Conservation (phyloP, 2,888 invertebrate genomes). For the Dryomyza anilis region DNA sequence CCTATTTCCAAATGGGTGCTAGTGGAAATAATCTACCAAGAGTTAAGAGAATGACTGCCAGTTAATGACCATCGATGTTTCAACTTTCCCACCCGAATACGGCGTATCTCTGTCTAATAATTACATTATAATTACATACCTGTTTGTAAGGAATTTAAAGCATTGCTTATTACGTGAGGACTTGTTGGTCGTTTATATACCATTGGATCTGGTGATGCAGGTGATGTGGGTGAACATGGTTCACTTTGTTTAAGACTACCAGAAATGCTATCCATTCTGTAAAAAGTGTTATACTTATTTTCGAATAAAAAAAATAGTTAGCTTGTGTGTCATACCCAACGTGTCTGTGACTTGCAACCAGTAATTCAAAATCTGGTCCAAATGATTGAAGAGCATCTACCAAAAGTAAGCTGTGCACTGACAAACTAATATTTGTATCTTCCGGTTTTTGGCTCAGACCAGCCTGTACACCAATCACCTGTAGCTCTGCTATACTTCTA, state of each 20-base stretch:
- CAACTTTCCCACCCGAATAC: no score
- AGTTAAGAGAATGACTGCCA: no score
- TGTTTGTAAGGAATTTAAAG: slow-evolving; percentile 63
- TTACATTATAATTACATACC: no score
- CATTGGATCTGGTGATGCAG: slow-evolving; percentile 71
- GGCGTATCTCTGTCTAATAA: no score
- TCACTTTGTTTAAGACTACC: slow-evolving; percentile 92
- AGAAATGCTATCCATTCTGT: slow-evolving; percentile 89
- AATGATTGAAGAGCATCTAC: slow-evolving; percentile 96
- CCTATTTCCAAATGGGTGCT: no score
- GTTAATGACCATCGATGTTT: no score
- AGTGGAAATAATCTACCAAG: no score
- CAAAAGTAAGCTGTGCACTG: slow-evolving; percentile 88
- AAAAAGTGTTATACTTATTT: neutral
- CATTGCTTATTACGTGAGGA: slow-evolving; percentile 66
- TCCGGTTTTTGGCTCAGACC: slow-evolving; percentile 75
- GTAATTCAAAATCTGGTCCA: slow-evolving; percentile 92
- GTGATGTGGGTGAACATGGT: slow-evolving; percentile 86
- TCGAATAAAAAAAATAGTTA: neutral
- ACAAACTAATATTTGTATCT: slow-evolving; percentile 79
- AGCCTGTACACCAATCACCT: slow-evolving; percentile 85
- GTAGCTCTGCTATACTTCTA: slow-evolving; percentile 89
- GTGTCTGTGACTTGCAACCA: slow-evolving; percentile 93
- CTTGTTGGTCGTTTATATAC: slow-evolving; percentile 62
- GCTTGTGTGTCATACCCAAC: slow-evolving; percentile 70